Conservation (phyloP, 2,888 invertebrate genomes). For the Hololepta plana region DNA sequence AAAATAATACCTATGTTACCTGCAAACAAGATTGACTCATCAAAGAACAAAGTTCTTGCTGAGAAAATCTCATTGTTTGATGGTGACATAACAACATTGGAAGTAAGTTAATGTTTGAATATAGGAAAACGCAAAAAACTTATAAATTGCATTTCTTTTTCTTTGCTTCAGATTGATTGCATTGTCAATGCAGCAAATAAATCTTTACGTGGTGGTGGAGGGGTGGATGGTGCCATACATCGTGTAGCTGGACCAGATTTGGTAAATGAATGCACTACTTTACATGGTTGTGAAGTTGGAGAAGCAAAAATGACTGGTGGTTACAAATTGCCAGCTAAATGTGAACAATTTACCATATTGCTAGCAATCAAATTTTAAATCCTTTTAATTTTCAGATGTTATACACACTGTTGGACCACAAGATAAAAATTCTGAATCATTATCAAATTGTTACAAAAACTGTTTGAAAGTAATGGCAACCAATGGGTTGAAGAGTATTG, state of each 20-base stretch:
- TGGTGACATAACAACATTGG: constrained; percentile 70
- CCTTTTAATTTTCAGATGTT: constrained; percentile 42
- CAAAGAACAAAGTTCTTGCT: constrained; percentile 28
- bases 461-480: constrained; percentile 38
- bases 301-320: constrained; percentile 70
- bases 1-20: constrained; percentile 18
- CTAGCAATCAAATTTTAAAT: background rate
- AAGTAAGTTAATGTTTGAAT: constrained; percentile 27
- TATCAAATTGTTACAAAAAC: constrained; percentile 53
- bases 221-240: constrained; percentile 86
- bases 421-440: constrained; percentile 43
- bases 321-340: constrained; percentile 66
- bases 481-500: constrained; percentile 44
- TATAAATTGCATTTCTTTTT: constrained; percentile 1
- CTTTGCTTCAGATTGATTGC: constrained; percentile 45
- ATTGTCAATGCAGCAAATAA: constrained; percentile 85
- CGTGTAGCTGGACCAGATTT: constrained; percentile 52
- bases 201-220: constrained; percentile 58
- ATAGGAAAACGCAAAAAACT: constrained; percentile 4
- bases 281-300: constrained; percentile 64
- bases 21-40: constrained; percentile 24
- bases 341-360: constrained; percentile 47
- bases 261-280: constrained; percentile 48
- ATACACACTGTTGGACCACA: constrained; percentile 82
- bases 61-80: constrained; percentile 45